These are phyloP conservation scores for Hyaena hyaena DNA, from an alignment of 2,113 vertebrate genomes.

Conservation along the genomic window DNA sequence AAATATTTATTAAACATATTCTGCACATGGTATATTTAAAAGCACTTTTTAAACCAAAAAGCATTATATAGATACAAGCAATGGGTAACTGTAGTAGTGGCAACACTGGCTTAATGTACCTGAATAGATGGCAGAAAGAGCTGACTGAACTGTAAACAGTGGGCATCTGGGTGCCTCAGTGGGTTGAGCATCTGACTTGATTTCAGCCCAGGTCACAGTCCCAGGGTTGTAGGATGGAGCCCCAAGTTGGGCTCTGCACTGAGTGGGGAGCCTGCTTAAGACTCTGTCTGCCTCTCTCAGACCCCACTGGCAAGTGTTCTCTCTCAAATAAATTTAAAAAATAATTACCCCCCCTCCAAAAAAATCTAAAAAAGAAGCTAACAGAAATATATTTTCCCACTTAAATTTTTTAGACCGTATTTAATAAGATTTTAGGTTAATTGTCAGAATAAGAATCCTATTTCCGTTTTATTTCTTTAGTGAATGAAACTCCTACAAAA, in stretches of 20 bases:
- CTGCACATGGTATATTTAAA: not conserved
- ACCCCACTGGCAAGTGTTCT: too few species aligned
- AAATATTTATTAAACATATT: too few species aligned
- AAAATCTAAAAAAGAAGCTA: not conserved
- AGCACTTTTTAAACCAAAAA: conserved; percentile 4
- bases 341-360: too few species aligned
- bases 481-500: not conserved
- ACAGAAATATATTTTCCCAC: not conserved
- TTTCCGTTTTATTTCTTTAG: not conserved
- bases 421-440: conserved; percentile 5
- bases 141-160: not conserved
- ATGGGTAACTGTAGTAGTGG: not conserved
- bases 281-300: too few species aligned
- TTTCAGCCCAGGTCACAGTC: too few species aligned
- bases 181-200: too few species aligned
- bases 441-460: not conserved
- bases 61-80: not conserved
- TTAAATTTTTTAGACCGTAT: not conserved
- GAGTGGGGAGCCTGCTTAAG: too few species aligned
- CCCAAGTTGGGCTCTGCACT: too few species aligned
- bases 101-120: not conserved
- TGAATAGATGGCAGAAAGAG: not conserved
- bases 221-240: too few species aligned
- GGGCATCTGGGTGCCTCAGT: too few species aligned
- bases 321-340: too few species aligned